Percentiles rank a stretch among this genome's conserved stretches.
These are phyloP conservation scores for Stramonita haemastoma DNA, from an alignment of 2,888 invertebrate species.

Conservation along the genomic window DNA sequence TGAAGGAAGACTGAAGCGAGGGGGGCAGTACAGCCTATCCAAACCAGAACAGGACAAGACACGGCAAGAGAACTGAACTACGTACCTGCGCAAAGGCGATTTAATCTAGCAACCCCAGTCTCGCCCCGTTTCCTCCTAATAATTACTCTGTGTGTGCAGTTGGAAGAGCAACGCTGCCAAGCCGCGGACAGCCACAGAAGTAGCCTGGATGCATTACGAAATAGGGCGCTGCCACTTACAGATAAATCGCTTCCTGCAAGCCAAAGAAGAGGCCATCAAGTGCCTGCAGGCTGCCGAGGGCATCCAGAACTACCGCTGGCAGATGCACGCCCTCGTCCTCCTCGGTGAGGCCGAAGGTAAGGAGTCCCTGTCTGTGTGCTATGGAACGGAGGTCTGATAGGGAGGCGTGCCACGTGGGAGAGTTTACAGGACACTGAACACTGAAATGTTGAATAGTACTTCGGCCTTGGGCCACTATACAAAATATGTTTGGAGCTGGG, in stretches of 20 bases:
- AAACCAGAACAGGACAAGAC: too few species aligned
- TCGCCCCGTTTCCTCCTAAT: too few species aligned
- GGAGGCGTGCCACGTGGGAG: too few species aligned
- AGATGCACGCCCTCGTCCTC: constrained; percentile 71
- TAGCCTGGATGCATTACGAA: constrained; percentile 73
- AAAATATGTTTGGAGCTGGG: too few species aligned
- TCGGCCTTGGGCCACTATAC: too few species aligned
- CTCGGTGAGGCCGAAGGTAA: constrained; percentile 71
- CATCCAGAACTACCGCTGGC: constrained; percentile 70
- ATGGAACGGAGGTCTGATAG: not conserved
- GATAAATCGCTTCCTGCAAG: constrained; percentile 63
- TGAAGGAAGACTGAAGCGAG: too few species aligned
- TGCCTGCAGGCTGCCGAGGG: constrained; percentile 67
- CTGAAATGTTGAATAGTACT: too few species aligned
- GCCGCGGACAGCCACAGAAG: constrained; percentile 24
- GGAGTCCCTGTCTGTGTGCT: not conserved
- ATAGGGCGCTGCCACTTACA: constrained; percentile 78
- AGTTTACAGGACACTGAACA: too few species aligned
- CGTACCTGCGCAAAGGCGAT: too few species aligned
- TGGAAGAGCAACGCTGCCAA: not conserved
- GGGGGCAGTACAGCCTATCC: too few species aligned
- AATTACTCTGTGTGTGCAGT: not conserved
- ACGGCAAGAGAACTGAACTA: too few species aligned
- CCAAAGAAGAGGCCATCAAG: constrained; percentile 66
- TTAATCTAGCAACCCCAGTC: too few species aligned